A percentile compares a stretch with the other conserved stretches of the same genome.
These are phyloP conservation scores for Rhinichthys klamathensis DNA, from an alignment of 2,113 vertebrate genomes.

Conservation along the genomic window DNA sequence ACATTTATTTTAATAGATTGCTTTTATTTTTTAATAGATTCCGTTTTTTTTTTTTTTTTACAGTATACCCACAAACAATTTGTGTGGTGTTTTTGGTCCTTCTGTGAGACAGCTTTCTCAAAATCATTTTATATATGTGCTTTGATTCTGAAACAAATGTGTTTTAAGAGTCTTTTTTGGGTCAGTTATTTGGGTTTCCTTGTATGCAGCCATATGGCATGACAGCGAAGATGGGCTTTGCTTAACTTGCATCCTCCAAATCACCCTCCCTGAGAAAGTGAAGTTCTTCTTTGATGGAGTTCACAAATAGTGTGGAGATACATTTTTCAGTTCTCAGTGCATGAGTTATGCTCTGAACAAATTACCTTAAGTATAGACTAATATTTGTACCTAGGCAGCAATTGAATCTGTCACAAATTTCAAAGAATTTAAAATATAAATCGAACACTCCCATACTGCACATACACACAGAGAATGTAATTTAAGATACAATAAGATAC, in stretches of 20 bases:
- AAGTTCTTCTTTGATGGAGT: neutral
- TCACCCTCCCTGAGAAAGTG: slow-evolving; percentile 18
- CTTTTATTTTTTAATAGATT: too few species aligned
- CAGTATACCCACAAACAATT: too few species aligned
- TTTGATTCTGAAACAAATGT: neutral
- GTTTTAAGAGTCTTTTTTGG: neutral
- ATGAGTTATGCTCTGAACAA: neutral
- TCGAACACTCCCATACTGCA: too few species aligned
- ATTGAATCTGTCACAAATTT: neutral
- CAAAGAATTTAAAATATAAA: too few species aligned
- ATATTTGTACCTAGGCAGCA: neutral
- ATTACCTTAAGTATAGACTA: neutral
- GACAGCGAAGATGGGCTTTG: slow-evolving; percentile 30
- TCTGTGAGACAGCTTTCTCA: neutral
- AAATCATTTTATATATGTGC: neutral
- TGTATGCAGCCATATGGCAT: slow-evolving; percentile 17
- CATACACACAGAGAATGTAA: too few species aligned
- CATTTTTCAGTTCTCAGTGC: neutral
- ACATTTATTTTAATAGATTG: too few species aligned
- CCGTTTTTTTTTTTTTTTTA: too few species aligned
- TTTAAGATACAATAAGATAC: too few species aligned
- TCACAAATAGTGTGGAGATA: neutral
- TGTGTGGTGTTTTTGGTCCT: neutral
- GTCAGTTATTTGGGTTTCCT: neutral
- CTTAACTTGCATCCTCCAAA: slow-evolving; percentile 9